Percentiles rank a stretch among this genome's conserved stretches.
Evolutionary conservation across 1,140 invertebrate genomes (phyloP).

Genomic region (Sarcophaga bullata): DNA sequence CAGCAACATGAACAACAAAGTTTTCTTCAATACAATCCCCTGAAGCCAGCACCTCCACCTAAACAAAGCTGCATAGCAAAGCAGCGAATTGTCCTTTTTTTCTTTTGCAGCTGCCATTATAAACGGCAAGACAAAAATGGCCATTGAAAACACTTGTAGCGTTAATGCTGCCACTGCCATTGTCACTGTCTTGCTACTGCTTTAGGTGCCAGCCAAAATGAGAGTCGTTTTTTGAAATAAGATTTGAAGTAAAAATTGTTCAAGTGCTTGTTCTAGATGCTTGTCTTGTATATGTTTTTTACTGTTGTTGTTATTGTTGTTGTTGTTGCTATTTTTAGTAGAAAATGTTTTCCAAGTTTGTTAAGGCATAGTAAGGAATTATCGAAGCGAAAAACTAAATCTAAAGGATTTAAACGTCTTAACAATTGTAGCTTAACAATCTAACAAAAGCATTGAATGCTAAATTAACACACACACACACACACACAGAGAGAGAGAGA

Average conservation of each 20-base stretch:
- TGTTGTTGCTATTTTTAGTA: too few relatives aligned
- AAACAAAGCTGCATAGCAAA: neutral
- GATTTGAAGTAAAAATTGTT: neutral
- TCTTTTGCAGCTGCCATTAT: neutral
- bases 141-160: constrained; percentile 9
- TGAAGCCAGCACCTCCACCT: too few relatives aligned
- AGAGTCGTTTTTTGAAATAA: too few relatives aligned
- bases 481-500: too few relatives aligned
- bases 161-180: neutral
- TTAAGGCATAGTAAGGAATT: constrained; percentile 7
- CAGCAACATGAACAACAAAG: too few relatives aligned
- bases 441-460: neutral
- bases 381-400: constrained; percentile 16
- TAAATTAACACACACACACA: too few relatives aligned
- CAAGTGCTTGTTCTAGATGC: neutral
- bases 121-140: neutral
- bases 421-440: constrained; percentile 16
- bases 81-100: neutral
- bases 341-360: neutral
- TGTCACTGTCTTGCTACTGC: too few relatives aligned
- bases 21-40: too few relatives aligned
- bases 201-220: too few relatives aligned
- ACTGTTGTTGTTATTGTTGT: neutral
- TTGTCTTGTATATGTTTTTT: neutral
- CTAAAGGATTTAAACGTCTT: constrained; percentile 16